phyloP scores from a whole-genome alignment of 1,140 invertebrate species.

The Micrasema longulum region DNA sequence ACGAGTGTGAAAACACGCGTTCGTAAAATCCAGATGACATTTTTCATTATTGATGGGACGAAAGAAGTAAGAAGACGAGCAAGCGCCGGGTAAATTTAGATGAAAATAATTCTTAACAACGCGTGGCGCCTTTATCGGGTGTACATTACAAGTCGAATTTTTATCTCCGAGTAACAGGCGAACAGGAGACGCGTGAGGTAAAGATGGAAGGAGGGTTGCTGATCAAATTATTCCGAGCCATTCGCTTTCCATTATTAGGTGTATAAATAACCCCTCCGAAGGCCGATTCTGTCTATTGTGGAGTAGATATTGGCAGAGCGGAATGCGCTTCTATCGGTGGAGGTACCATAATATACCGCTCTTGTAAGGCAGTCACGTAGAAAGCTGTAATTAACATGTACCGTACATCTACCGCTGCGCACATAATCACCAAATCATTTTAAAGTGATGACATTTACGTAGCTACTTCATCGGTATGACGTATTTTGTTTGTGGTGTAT shows the following conservation, averaged over 20 bases:
- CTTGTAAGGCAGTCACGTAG: neutral
- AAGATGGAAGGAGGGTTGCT: slow-evolving; percentile 16
- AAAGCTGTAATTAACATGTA: neutral
- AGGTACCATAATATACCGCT: slow-evolving; percentile 12
- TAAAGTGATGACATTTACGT: too few relatives aligned
- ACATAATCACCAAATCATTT: too few relatives aligned
- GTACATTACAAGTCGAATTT: slow-evolving; percentile 38
- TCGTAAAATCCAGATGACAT: slow-evolving; percentile 17
- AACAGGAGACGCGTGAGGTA: neutral
- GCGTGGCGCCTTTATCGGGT: slow-evolving; percentile 22
- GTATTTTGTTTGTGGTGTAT: too few relatives aligned
- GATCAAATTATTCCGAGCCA: slow-evolving; percentile 51
- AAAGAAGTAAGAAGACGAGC: too few relatives aligned
- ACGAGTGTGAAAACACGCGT: slow-evolving; percentile 15
- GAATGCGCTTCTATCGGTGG: slow-evolving; percentile 1
- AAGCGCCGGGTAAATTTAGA: slow-evolving; percentile 20
- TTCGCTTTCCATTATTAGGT: slow-evolving; percentile 44
- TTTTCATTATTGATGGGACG: slow-evolving; percentile 8
- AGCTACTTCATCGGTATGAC: too few relatives aligned
- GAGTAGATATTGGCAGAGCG: slow-evolving; percentile 8
- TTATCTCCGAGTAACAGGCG: slow-evolving; percentile 40
- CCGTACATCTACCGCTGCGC: neutral
- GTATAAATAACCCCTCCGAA: slow-evolving; percentile 45
- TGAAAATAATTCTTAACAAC: slow-evolving; percentile 38
- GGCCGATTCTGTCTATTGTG: slow-evolving; percentile 3